Conservation (phyloP, 2,113 vertebrate genomes). For the Gavialis gangeticus region DNA sequence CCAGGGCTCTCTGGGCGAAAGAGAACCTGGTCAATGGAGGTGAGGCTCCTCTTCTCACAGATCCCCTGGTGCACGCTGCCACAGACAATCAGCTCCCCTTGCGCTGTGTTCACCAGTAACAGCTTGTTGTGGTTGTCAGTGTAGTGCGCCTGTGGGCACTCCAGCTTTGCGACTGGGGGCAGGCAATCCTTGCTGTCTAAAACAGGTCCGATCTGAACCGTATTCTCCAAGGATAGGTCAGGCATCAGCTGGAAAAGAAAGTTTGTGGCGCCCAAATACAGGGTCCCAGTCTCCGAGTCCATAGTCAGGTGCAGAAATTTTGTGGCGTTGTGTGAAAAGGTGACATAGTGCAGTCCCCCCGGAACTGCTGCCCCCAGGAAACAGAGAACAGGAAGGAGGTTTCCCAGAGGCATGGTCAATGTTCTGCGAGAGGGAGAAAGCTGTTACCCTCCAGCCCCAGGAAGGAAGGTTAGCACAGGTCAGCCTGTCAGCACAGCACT, state of each 20-base stretch:
- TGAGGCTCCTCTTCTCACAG: slow-evolving; percentile 91
- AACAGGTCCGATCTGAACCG: slow-evolving; percentile 87
- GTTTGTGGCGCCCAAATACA: slow-evolving; percentile 93
- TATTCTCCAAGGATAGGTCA: slow-evolving; percentile 81
- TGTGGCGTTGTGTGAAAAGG: slow-evolving; percentile 84
- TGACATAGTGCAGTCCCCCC: slow-evolving; percentile 68
- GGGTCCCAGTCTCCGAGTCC: slow-evolving; percentile 83
- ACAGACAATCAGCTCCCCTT: slow-evolving; percentile 91
- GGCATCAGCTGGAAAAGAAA: slow-evolving; percentile 92
- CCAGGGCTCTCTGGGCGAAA: slow-evolving; percentile 91
- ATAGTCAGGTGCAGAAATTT: slow-evolving; percentile 92
- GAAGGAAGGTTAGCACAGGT: not conserved
- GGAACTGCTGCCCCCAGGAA: slow-evolving; percentile 72
- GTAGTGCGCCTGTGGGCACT: slow-evolving; percentile 90
- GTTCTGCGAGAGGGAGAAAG: slow-evolving; percentile 78
- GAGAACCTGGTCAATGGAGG: slow-evolving; percentile 78
- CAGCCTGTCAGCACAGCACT: not conserved
- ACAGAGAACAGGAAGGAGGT: slow-evolving; percentile 81
- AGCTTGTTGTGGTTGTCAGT: slow-evolving; percentile 96
- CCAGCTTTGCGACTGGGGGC: slow-evolving; percentile 87
- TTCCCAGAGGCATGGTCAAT: slow-evolving; percentile 92
- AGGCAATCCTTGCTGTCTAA: slow-evolving; percentile 94
- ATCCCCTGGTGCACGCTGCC: slow-evolving; percentile 95
- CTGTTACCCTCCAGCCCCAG: not conserved
- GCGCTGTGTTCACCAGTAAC: slow-evolving; percentile 86